Conservation (phyloP, 2,888 invertebrate genomes). For the Emmelina monodactyla region DNA sequence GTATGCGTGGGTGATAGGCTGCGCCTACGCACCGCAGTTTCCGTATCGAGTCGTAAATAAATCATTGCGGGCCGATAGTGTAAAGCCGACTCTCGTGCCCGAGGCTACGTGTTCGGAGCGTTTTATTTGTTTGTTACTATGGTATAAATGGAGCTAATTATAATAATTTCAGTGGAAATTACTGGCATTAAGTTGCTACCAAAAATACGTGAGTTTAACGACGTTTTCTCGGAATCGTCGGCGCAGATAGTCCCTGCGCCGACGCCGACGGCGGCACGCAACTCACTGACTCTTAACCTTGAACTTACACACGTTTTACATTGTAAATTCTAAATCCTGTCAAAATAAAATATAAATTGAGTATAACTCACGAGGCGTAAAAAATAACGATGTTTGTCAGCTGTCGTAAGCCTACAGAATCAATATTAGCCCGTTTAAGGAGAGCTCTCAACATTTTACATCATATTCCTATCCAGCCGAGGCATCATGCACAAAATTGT, state of each 20-base stretch:
- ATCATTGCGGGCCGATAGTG: slow-evolving; percentile 26
- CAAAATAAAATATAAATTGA: too few species aligned
- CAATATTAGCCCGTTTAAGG: too few species aligned
- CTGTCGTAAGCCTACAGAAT: too few species aligned
- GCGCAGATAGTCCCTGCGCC: slow-evolving; percentile 34
- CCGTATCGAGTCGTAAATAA: slow-evolving; percentile 27
- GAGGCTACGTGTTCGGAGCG: slow-evolving; percentile 37
- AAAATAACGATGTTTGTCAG: too few species aligned
- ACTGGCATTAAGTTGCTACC: slow-evolving; percentile 65
- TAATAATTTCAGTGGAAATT: slow-evolving; percentile 62
- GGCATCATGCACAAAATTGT: too few species aligned
- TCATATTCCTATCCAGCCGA: too few species aligned
- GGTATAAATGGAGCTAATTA: slow-evolving; percentile 62
- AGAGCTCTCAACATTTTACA: too few species aligned
- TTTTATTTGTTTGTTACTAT: slow-evolving; percentile 66
- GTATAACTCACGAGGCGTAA: too few species aligned
- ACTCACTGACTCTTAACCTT: slow-evolving; percentile 35
- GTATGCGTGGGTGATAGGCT: neutral
- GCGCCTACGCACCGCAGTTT: slow-evolving; percentile 13
- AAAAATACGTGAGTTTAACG: slow-evolving; percentile 66
- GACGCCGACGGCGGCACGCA: slow-evolving; percentile 34
- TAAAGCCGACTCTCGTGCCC: slow-evolving; percentile 27
- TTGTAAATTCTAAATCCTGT: too few species aligned
- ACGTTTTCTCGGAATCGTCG: slow-evolving; percentile 59
- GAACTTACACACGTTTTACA: slow-evolving; percentile 22